Base-by-base conservation (phyloP, 1,140 invertebrate species). In the Streblospio benedicti region DNA sequence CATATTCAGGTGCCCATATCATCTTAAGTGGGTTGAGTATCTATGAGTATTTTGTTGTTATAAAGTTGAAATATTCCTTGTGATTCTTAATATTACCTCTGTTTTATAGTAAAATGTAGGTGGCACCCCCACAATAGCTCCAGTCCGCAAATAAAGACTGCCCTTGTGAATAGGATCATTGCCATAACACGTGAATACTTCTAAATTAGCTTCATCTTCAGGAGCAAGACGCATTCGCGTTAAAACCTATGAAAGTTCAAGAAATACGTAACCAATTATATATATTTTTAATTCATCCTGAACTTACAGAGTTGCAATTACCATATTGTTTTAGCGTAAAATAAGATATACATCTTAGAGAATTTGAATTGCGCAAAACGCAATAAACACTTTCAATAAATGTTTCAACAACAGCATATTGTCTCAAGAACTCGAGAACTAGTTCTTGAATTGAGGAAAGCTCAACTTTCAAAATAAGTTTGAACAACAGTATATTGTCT, bases 91-190 rank as follows among this genome's bases (percentile, higher is more conserved):
- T n/a, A n/a, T n/a, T n/a, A n/a, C n/a, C n/a, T n/a, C n/a, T n/a
- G n/a, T n/a, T n/a, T n/a, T 65, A 63, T 85, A 87, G 0, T 66
- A 68, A 68, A 83, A 88, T 68, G 83, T 84, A 1, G 75, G 67
- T 2, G 87, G 87, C 25, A 88, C 74, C 4, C 87, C 87, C 53
- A 88, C 67, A 30, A 81, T 74, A 2, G 74, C 78, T 14, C 85
- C 85, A 64, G 65, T 78, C n/a, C 64, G 74, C 23, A 68, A 69
- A 4, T 63, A 65, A 0, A 68, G 52, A 0, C 74, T 69, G 18
- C 85, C 85, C 3, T 78, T 78, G 66, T 81, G 76, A 65, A 82
- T 81, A 0, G 83, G 47, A 70, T 87, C 82, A 62, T 85, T 83
- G n/a, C 85, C 85, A 69, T 76, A 79, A 3, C 83, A 81, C 16